Base-by-base conservation (phyloP, 2,797 vertebrate species). In the Odontamblyopus rebecca region DNA sequence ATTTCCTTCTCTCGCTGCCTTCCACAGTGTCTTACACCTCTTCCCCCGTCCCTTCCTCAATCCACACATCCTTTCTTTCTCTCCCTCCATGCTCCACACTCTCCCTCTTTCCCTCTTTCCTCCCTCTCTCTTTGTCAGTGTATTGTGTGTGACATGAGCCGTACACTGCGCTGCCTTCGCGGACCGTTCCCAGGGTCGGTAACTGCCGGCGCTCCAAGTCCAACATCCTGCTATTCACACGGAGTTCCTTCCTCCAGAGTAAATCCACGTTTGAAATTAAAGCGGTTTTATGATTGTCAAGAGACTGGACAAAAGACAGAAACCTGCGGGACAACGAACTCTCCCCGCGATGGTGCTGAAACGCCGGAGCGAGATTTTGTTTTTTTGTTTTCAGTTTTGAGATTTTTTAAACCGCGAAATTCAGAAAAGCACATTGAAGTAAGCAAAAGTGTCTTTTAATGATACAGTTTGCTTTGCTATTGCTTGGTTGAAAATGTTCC, bases 211-310 rank as follows among this genome's bases (percentile, higher is more conserved):
- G 60, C 59, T 66, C 70, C 19, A 35, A 60, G 78, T 78, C 71
- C 71, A 79, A 61, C 69, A 86, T 94, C 93, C 92, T 94, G 93
- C 86, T 87, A 93, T 93, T 93, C 93, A 92, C 73, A 72, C 70
- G 77, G 64, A 85, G 84, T 94, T 94, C 92, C 93, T 93, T 93
- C 92, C 92, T 89, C 78, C 30, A 35, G 16, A 77, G 79, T 74
- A 86, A 87, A 88, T 85, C 73, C 61, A 71, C 30, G 61, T 68
- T 38, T 57, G 67, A 27, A 29, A 38, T 41, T 57, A 65, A 35
- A 61, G 32, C 16, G 44, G 44, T 48, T 29, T 56, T 50, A 56
- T 61, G 38, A 29, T 29, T 69, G 54, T 3, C 8, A 26, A 5
- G 44, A 64, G 38, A 57, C 7, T 2, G 35, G 35, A 62, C 2